A percentile compares a stretch with the other conserved stretches of the same genome.
These are phyloP conservation scores for Chloroclysta siterata DNA, from an alignment of 2,888 invertebrate genomes.

Conservation along the genomic window DNA sequence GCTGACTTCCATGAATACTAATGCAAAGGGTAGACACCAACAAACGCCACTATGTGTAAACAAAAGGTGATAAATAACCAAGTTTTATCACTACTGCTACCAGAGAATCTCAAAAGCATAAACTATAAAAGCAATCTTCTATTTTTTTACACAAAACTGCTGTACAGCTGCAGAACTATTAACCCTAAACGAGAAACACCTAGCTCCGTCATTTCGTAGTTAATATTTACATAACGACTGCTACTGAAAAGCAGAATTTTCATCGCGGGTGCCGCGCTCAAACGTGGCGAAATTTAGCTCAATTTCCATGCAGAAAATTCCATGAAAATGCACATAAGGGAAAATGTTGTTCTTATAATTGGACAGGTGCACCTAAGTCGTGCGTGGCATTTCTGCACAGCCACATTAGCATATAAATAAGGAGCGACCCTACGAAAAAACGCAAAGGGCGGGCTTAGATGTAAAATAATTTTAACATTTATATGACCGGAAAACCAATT, in stretches of 20 bases:
- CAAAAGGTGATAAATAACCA: constrained; percentile 53
- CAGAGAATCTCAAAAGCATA: constrained; percentile 6
- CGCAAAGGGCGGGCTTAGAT: constrained; percentile 61
- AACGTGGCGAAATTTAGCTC: constrained; percentile 68
- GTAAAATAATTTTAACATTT: constrained; percentile 70
- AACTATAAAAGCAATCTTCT: constrained; percentile 23
- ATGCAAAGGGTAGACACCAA: constrained; percentile 69
- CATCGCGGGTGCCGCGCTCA: constrained; percentile 50
- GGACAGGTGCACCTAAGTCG: constrained; percentile 78
- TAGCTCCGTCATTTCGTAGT: constrained; percentile 42
- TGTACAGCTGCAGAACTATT: constrained; percentile 27
- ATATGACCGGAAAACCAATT: constrained; percentile 80
- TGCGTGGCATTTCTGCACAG: constrained; percentile 74
- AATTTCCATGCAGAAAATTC: constrained; percentile 74
- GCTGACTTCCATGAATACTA: constrained; percentile 83
- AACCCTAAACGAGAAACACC: constrained; percentile 35
- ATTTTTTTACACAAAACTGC: constrained; percentile 28
- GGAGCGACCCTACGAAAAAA: constrained; percentile 67
- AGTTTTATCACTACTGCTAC: constrained; percentile 38
- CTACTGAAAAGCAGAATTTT: constrained; percentile 57
- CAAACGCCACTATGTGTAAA: constrained; percentile 68
- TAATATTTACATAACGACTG: constrained; percentile 62
- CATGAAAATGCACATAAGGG: constrained; percentile 76
- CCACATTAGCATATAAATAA: constrained; percentile 83
- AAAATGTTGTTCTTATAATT: constrained; percentile 81